Evolutionary conservation across 1,140 invertebrate species (phyloP).

Genomic region (Aethina tumida): DNA sequence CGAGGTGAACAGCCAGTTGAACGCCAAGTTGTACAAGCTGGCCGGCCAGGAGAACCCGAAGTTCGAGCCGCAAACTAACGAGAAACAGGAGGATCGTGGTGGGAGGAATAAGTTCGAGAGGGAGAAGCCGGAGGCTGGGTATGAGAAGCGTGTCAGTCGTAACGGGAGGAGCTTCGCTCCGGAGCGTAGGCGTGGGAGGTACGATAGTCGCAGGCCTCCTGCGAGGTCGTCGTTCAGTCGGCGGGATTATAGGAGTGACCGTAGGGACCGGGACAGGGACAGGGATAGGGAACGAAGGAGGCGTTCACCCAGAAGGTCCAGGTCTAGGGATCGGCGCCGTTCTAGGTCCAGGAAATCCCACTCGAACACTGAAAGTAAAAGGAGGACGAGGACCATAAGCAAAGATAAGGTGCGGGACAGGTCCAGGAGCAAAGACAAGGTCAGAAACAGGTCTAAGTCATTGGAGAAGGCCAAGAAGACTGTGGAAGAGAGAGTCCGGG

Average conservation of each 20-base stretch:
- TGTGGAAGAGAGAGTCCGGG: conserved; percentile 10
- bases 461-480: conserved; percentile 15
- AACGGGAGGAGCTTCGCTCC: conserved; percentile 14
- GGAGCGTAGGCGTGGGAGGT: conserved; percentile 1
- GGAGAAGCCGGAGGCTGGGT: conserved; percentile 21
- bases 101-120: conserved; percentile 31
- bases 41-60: conserved; percentile 14
- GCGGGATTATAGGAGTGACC: not conserved
- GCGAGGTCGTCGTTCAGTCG: not conserved
- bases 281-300: conserved; percentile 1
- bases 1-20: conserved; percentile 4
- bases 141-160: conserved; percentile 9
- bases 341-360: conserved; percentile 6
- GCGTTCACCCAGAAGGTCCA: conserved; percentile 13
- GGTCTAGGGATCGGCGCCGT: conserved; percentile 8
- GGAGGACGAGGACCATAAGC: not conserved
- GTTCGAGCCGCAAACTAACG: not conserved
- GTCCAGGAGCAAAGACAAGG: conserved; percentile 14
- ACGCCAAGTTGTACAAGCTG: conserved; percentile 16
- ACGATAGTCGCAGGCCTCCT: not conserved
- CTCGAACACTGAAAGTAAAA: not conserved
- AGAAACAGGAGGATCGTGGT: conserved; percentile 12
- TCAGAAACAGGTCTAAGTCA: conserved; percentile 16
- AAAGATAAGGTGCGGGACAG: conserved; percentile 1
- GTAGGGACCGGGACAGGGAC: conserved; percentile 6